Evolutionary conservation across 2,888 invertebrate genomes (phyloP).

Genomic region (Prosapia bicincta): DNA sequence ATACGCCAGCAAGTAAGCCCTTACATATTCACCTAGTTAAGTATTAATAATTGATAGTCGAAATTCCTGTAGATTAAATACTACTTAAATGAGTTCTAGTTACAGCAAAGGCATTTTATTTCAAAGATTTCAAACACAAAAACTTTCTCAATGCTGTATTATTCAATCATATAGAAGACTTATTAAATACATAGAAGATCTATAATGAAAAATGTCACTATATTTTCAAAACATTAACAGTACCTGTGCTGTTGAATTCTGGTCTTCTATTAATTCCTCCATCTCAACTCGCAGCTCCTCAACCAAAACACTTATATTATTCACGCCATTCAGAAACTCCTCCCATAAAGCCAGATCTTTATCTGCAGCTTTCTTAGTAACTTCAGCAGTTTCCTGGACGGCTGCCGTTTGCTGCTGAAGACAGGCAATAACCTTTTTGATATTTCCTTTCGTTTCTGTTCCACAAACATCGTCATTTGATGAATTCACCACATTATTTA

Average conservation of each 20-base stretch:
- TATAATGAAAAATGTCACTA: too few relatives aligned
- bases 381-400: conserved; percentile 62
- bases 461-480: conserved; percentile 49
- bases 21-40: too few relatives aligned
- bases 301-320: conserved; percentile 55
- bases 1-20: too few relatives aligned
- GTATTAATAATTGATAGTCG: too few relatives aligned
- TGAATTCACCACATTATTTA: conserved; percentile 57
- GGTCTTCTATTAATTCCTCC: conserved; percentile 42
- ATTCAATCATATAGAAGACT: too few relatives aligned
- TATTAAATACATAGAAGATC: too few relatives aligned
- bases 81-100: too few relatives aligned
- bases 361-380: conserved; percentile 5
- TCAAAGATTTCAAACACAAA: too few relatives aligned
- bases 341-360: conserved; percentile 55
- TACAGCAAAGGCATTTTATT: too few relatives aligned
- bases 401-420: conserved; percentile 65
- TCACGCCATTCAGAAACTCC: conserved; percentile 62
- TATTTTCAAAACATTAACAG: too few relatives aligned
- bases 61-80: too few relatives aligned
- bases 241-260: conserved; percentile 25
- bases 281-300: conserved; percentile 50
- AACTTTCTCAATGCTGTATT: too few relatives aligned
- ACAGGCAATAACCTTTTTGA: conserved; percentile 56
- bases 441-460: conserved; percentile 47